These are phyloP conservation scores for Oceanodroma leucorhoa DNA, from an alignment of 2,797 vertebrate genomes.

Conservation along the genomic window DNA sequence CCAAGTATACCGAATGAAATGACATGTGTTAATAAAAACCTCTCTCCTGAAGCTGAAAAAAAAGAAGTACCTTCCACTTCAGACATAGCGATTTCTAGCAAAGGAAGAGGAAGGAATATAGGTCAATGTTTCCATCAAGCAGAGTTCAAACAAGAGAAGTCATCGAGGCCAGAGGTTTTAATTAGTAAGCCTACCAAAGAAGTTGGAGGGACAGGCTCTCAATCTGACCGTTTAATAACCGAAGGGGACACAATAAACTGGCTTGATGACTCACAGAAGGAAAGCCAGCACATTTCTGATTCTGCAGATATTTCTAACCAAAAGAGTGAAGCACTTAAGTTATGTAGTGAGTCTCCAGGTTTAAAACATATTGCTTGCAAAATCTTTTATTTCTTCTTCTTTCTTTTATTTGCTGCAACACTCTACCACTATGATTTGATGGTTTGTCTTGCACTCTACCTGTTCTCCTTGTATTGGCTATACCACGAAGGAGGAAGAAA, in stretches of 20 bases:
- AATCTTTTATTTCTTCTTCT: conserved; percentile 79
- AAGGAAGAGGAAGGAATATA: conserved; percentile 5
- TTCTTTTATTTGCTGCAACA: conserved; percentile 82
- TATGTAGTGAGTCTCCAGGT: conserved; percentile 63
- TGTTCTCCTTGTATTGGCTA: conserved; percentile 87
- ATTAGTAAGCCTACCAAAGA: conserved; percentile 57
- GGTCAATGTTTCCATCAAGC: conserved; percentile 27
- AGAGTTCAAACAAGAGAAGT: conserved; percentile 29
- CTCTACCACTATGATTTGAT: conserved; percentile 87
- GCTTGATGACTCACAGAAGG: conserved; percentile 34
- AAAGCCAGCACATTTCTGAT: conserved; percentile 37
- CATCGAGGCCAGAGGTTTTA: conserved; percentile 53
- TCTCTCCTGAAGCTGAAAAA: background rate
- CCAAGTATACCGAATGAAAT: conserved; percentile 15
- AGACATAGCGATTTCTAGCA: background rate
- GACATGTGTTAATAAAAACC: background rate
- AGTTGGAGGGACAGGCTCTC: conserved; percentile 60
- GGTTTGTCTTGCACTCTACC: conserved; percentile 84
- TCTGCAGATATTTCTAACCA: conserved; percentile 47
- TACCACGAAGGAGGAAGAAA: conserved; percentile 78
- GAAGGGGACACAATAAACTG: background rate
- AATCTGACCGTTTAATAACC: conserved; percentile 36
- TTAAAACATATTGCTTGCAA: conserved; percentile 78
- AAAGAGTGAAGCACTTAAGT: conserved; percentile 38
- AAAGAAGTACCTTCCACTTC: conserved; percentile 34